Evolutionary conservation across 2,797 vertebrate species (phyloP), one percentile per base, ranked within the genome.

Genomic region (Acrossocheilus fasciatus): DNA sequence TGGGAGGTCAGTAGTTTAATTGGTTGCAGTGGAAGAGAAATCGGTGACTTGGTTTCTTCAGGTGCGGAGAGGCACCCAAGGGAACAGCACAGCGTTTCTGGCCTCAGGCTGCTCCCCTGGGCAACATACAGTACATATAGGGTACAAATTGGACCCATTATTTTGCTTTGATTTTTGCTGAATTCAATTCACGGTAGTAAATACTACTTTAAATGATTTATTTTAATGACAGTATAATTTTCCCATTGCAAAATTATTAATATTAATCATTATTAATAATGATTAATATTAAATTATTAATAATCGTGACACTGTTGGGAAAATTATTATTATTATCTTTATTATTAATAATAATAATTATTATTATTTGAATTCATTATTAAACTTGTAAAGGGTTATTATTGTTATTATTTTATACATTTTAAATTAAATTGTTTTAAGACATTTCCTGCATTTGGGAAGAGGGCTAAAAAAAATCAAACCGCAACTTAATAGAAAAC

Each of bases 1-100:
- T 1, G 12, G 39, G 45, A 52, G 84, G 87, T 82, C 68, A n/a
- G 62, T 14, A 36, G 80, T 74, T 88, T 88, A 86, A 86, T 73
- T 79, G 81, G 54, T 78, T 50, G 43, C 36, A 70, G 39, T 72
- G 26, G 64, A 26, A 81, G 47, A 68, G 34, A 75, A 86, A 64
- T 34, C 52, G 30, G 76, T 54, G 15, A 57, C 18, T 59, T 64
- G 39, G 26, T 84, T 77, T 80, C 54, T 83, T 83, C 59, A 84
- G 74, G 82, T 83, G 70, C 17, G n/a, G 17, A 72, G 69, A 84
- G 47, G 72, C n/a, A 64, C 75, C 39, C 66, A 20, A 54, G 62
- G 45, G 73, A 78, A 34, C 54, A 68, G 17, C 66, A 39, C 69
- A 11, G 18, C 14, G 0, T 77, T 43, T 75, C 1, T 26, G 47